Base-by-base conservation (phyloP, 1,140 invertebrate species). In the Elymnias hypermnestra region DNA sequence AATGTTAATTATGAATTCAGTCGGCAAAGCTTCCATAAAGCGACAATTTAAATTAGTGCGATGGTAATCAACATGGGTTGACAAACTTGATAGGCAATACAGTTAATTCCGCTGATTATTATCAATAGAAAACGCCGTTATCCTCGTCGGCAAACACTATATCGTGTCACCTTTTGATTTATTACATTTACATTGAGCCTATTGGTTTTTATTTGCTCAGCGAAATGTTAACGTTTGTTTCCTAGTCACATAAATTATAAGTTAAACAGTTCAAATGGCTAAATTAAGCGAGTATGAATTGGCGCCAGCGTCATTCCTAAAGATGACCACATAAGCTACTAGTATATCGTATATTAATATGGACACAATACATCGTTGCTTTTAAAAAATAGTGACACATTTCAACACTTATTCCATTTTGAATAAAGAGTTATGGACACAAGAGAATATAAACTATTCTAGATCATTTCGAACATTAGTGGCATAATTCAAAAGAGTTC, bases 191-290 rank as follows among this genome's bases (percentile, higher is more conserved):
- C 17, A 49, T 49, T 41, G 38, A 14, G 14, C 38, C 46, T 41
- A 49, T 49, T 41, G 46, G 22, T 49, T 49, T 49, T 48, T 48
- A 48, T 48, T 48, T 48, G 37, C 29, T 43, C 41, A 14, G 13
- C 45, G 31, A 22, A 48, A 40, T 29, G 45, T 40, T 48, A 40
- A 35, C 21, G 15, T 29, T 35, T 25, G 29, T 48, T 40, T 48
- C 37, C 45, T 48, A 48, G 37, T 41, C 5, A 48, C 45, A 48
- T 48, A 40, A 48, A 48, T 48, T 29, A 48, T 38, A 40, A 23
- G 38, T 48, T 39, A 48, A 40, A 35, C 38, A 36, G 33, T 8
- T 36, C 33, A 36, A 48, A 48, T 41, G 37, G 29, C 23, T 38
- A 12, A 46, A 46, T 46, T 46, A 46, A 46, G 12, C 37, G 37